These are phyloP conservation scores for Acleris laterana DNA, from an alignment of 2,888 invertebrate genomes.

Conservation along the genomic window DNA sequence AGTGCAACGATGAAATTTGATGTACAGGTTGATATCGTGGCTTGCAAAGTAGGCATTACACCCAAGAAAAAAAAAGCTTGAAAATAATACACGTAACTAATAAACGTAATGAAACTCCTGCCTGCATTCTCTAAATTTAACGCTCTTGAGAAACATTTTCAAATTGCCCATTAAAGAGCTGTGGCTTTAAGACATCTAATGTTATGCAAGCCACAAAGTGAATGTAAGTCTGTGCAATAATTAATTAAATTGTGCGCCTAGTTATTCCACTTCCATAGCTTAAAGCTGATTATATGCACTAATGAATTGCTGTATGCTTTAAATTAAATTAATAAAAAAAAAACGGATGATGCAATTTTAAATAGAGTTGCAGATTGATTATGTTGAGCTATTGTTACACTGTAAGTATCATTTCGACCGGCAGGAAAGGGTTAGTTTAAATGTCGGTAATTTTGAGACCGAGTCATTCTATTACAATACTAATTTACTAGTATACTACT, in stretches of 20 bases:
- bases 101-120: neutral
- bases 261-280: neutral
- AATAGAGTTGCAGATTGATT: too few relatives aligned
- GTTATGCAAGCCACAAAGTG: conserved; percentile 15
- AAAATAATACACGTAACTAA: neutral
- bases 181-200: conserved; percentile 5
- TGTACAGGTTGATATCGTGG: too few relatives aligned
- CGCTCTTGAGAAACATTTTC: neutral
- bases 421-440: too few relatives aligned
- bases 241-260: conserved; percentile 21
- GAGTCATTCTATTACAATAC: too few relatives aligned
- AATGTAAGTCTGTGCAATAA: conserved; percentile 8
- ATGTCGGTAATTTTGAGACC: too few relatives aligned
- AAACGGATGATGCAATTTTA: too few relatives aligned
- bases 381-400: too few relatives aligned
- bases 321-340: neutral
- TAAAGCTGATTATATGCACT: neutral
- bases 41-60: too few relatives aligned
- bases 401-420: too few relatives aligned
- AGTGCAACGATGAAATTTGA: too few relatives aligned
- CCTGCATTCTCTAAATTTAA: neutral
- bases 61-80: neutral
- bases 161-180: neutral
- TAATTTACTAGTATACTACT: too few relatives aligned
- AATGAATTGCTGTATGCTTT: neutral